Conservation (phyloP, 2,797 vertebrate genomes). For the Phrynocephalus vlangalii region DNA sequence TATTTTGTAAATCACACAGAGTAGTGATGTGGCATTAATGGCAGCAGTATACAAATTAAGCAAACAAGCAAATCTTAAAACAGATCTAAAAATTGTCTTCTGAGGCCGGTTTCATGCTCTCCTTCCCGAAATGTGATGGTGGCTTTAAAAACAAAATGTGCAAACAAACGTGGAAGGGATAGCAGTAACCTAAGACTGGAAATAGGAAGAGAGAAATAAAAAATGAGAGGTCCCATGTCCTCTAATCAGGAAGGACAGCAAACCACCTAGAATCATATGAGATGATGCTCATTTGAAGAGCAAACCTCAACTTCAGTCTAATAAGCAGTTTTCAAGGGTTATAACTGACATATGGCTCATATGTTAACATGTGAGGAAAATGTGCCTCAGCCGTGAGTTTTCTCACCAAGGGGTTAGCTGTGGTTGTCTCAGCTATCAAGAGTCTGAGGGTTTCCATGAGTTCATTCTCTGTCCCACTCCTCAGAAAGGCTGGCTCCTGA, state of each 20-base stretch:
- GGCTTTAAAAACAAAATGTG: no score
- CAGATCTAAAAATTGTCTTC: neutral
- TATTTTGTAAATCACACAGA: no score
- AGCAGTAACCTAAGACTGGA: neutral
- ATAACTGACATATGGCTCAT: neutral
- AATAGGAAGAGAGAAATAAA: neutral
- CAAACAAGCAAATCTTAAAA: no score
- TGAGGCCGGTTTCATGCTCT: no score
- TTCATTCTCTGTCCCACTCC: neutral
- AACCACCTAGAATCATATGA: neutral
- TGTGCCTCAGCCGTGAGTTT: no score
- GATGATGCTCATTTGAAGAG: neutral
- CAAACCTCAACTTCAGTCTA: neutral
- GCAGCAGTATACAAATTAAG: no score
- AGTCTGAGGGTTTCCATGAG: neutral
- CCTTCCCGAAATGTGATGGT: no score
- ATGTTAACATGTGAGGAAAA: neutral
- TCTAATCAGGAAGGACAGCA: neutral
- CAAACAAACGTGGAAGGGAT: neutral
- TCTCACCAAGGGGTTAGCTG: no score
- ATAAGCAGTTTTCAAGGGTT: neutral
- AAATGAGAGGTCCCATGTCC: neutral
- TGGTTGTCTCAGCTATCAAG: neutral
- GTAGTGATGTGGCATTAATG: no score
- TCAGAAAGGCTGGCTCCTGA: neutral